Conservation (phyloP, 2,888 invertebrate species). For the Icerya purchasi region DNA sequence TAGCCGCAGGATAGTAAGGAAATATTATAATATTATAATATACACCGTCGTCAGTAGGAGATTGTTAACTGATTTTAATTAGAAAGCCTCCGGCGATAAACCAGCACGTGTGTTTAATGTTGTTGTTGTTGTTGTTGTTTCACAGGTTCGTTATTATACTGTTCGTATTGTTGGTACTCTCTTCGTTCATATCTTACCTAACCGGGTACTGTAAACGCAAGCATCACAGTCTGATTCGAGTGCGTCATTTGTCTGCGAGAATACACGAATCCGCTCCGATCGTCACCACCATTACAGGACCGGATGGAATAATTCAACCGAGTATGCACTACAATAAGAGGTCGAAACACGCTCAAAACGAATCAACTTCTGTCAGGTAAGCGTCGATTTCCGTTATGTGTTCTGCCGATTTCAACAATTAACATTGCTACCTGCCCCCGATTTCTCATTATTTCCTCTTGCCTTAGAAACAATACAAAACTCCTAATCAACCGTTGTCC, state of each 20-base stretch:
- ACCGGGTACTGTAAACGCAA: slow-evolving; percentile 19
- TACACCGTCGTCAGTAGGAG: background rate
- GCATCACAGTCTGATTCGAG: slow-evolving; percentile 20
- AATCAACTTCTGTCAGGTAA: too few relatives aligned
- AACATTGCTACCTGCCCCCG: too few relatives aligned
- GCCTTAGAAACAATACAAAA: too few relatives aligned
- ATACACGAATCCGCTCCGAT: slow-evolving; percentile 14
- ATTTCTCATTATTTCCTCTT: too few relatives aligned
- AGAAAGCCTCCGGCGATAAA: too few relatives aligned
- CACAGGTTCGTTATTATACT: slow-evolving; percentile 20
- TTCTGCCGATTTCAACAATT: too few relatives aligned
- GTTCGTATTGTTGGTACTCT: slow-evolving; percentile 19
- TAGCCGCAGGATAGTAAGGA: background rate
- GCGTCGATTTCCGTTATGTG: too few relatives aligned
- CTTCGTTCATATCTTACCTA: slow-evolving; percentile 19
- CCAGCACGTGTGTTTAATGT: too few relatives aligned
- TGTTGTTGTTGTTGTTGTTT: background rate
- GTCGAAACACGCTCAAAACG: too few relatives aligned
- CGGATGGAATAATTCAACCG: slow-evolving; percentile 22
- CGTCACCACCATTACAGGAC: slow-evolving; percentile 18
- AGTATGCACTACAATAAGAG: slow-evolving; percentile 12
- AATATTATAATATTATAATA: too few relatives aligned
- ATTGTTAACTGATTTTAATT: background rate
- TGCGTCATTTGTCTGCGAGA: slow-evolving; percentile 18
- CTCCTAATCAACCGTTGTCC: too few relatives aligned